Conservation (phyloP, 30 jellyfish, hydroid and myxozoan species). For the Pseudorhiza aurosa region DNA sequence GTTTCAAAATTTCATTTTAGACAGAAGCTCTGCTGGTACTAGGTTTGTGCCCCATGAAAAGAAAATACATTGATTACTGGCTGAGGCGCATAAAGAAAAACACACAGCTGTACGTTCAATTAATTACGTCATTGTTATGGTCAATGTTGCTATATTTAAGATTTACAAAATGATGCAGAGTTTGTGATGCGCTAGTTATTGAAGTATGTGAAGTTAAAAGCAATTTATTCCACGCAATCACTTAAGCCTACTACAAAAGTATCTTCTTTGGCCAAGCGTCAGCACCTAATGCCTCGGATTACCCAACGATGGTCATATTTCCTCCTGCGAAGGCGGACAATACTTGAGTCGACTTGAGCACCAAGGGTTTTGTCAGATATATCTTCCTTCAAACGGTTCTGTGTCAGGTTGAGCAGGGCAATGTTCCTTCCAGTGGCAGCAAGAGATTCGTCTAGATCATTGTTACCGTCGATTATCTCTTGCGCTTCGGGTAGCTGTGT, state of each 20-base stretch:
- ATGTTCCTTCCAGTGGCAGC: slow-evolving; percentile 89
- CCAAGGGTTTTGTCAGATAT: slow-evolving; percentile 80
- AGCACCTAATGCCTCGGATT: slow-evolving; percentile 79
- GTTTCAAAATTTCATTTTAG: too few species aligned
- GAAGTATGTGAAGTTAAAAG: too few species aligned
- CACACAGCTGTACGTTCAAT: too few species aligned
- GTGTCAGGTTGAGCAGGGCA: slow-evolving; percentile 83
- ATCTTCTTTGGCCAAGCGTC: background rate
- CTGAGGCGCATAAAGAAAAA: too few species aligned
- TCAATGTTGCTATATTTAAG: too few species aligned
- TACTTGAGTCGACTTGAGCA: slow-evolving; percentile 84
- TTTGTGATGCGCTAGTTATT: too few species aligned
- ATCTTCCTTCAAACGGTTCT: slow-evolving; percentile 72
- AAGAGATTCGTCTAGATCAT: slow-evolving; percentile 81
- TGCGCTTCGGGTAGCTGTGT: slow-evolving; percentile 93
- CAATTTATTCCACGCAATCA: too few species aligned
- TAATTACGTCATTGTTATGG: too few species aligned
- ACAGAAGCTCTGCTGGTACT: too few species aligned
- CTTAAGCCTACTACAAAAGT: background rate
- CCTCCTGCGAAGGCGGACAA: slow-evolving; percentile 92
- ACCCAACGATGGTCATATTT: slow-evolving; percentile 94
- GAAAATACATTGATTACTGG: too few species aligned
- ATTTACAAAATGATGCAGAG: too few species aligned
- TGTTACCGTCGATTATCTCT: slow-evolving; percentile 83
- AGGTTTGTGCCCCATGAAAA: too few species aligned